A percentile compares a stretch with the other conserved stretches of the same genome.
These are phyloP conservation scores for Hoplias malabaricus DNA, from an alignment of 2,113 vertebrate genomes.

Conservation along the genomic window DNA sequence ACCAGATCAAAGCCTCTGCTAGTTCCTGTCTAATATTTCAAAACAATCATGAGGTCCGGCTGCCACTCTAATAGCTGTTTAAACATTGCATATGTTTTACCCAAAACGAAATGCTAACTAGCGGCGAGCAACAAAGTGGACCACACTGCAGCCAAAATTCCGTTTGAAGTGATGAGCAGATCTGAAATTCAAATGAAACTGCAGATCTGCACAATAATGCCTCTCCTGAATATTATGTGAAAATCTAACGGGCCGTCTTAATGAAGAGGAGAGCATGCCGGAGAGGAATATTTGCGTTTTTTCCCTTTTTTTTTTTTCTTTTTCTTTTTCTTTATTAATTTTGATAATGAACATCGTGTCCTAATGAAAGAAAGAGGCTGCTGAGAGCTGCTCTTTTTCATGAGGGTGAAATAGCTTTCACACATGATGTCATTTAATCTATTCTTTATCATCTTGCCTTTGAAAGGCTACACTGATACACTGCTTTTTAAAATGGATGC, in stretches of 20 bases:
- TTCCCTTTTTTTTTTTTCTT: conserved; percentile 37
- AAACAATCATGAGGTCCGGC: conserved; percentile 74
- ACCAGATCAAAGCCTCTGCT: conserved; percentile 76
- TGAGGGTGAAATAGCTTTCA: conserved; percentile 67
- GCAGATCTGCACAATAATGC: conserved; percentile 90
- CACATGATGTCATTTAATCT: conserved; percentile 65
- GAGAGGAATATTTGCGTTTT: conserved; percentile 71
- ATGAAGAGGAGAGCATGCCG: conserved; percentile 75
- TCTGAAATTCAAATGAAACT: conserved; percentile 95
- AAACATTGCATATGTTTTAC: conserved; percentile 84
- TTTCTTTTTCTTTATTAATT: conserved; percentile 45
- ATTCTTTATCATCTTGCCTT: conserved; percentile 57
- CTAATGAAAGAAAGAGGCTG: conserved; percentile 60
- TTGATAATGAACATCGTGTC: conserved; percentile 70
- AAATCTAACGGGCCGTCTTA: conserved; percentile 74
- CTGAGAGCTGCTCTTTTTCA: conserved; percentile 56
- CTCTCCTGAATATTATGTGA: conserved; percentile 60
- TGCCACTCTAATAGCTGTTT: conserved; percentile 79
- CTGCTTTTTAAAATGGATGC: conserved; percentile 27
- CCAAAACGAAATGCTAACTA: conserved; percentile 93
- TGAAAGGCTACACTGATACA: conserved; percentile 34
- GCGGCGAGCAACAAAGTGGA: conserved; percentile 80
- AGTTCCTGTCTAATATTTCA: conserved; percentile 75
- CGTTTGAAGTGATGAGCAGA: conserved; percentile 94
- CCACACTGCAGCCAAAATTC: conserved; percentile 81